phyloP scores from a whole-genome alignment of 2,888 invertebrate species.

The Agrochola circellaris region DNA sequence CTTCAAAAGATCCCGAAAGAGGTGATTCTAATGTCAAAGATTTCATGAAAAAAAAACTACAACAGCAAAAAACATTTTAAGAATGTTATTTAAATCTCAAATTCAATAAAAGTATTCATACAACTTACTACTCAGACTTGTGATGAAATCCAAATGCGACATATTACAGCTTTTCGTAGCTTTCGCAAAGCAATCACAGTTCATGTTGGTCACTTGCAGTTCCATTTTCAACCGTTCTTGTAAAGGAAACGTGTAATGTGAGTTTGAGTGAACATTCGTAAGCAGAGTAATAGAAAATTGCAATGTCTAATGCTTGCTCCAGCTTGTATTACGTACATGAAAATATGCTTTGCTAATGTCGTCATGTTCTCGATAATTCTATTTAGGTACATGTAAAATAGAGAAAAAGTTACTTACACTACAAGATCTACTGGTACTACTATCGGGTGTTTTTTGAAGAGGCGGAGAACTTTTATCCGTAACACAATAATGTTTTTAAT shows the following conservation, averaged over 20 bases:
- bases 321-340: too few relatives aligned
- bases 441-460: too few relatives aligned
- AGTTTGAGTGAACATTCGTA: not conserved
- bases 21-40: not conserved
- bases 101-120: not conserved
- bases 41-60: too few relatives aligned
- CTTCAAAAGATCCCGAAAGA: not conserved
- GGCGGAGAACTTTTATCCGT: too few relatives aligned
- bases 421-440: too few relatives aligned
- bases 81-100: not conserved
- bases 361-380: too few relatives aligned
- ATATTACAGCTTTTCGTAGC: conserved; percentile 7
- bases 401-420: too few relatives aligned
- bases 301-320: too few relatives aligned
- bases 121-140: not conserved
- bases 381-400: too few relatives aligned
- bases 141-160: not conserved
- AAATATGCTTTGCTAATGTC: too few relatives aligned
- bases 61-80: not conserved
- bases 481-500: too few relatives aligned
- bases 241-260: conserved; percentile 14
- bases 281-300: not conserved
- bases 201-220: conserved; percentile 23
- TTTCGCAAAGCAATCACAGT: conserved; percentile 15
- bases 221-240: conserved; percentile 16